Conservation (phyloP, 2,113 vertebrate species). For the Crotalus helleri region DNA sequence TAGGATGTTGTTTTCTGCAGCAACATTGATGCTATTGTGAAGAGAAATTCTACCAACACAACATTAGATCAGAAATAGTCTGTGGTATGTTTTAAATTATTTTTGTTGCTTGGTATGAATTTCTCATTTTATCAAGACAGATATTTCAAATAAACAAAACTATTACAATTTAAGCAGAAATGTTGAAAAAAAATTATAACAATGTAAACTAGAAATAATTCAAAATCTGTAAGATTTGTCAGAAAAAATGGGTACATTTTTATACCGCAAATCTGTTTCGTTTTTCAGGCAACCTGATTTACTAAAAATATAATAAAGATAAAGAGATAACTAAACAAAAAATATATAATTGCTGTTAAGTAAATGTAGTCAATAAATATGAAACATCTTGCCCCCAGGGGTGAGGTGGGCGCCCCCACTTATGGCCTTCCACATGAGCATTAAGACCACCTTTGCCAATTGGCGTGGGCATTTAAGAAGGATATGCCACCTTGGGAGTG, state of each 20-base stretch:
- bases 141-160: neutral
- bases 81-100: neutral
- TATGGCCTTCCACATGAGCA: neutral
- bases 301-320: neutral
- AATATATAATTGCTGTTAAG: neutral
- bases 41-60: neutral
- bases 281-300: neutral
- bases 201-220: neutral
- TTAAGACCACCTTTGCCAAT: neutral
- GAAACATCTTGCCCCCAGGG: neutral
- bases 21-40: too few relatives aligned
- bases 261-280: neutral
- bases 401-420: neutral
- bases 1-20: neutral
- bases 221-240: neutral
- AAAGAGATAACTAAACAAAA: slow-evolving; percentile 1
- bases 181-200: neutral
- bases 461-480: neutral
- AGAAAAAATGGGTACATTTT: neutral
- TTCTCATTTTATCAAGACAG: neutral
- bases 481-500: neutral
- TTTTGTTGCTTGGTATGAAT: neutral
- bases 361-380: neutral
- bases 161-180: neutral
- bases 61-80: neutral